Conservation (phyloP, 1,140 invertebrate species). For the Drosophila ambigua region DNA sequence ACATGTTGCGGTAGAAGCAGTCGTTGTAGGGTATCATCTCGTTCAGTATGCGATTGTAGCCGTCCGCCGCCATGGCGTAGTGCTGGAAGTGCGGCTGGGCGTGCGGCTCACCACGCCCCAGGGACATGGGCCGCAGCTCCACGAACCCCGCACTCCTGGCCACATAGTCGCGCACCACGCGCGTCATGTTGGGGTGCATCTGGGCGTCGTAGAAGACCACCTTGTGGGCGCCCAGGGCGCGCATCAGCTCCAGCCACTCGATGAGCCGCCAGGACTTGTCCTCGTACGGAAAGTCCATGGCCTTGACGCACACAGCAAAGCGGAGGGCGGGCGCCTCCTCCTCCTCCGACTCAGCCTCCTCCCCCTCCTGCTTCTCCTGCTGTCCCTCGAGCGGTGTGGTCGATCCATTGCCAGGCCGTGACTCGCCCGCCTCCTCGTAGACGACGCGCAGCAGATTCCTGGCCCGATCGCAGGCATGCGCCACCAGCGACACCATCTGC, state of each 20-base stretch:
- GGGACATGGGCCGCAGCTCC: constrained; percentile 88
- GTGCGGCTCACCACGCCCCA: constrained; percentile 87
- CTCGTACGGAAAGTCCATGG: constrained; percentile 93
- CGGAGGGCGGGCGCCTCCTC: constrained; percentile 84
- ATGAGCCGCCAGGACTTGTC: constrained; percentile 94
- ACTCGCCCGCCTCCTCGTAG: constrained; percentile 85
- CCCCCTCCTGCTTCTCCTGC: too few species aligned
- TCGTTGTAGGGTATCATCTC: constrained; percentile 94
- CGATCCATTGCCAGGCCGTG: background rate
- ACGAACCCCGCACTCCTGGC: constrained; percentile 77
- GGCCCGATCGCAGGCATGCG: constrained; percentile 89
- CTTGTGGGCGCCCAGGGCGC: constrained; percentile 93
- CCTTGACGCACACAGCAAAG: constrained; percentile 97
- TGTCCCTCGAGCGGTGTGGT: background rate
- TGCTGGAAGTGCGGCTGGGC: constrained; percentile 87
- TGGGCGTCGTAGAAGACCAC: constrained; percentile 95
- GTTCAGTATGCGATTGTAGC: constrained; percentile 85
- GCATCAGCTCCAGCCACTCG: constrained; percentile 97
- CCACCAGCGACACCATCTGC: constrained; percentile 92
- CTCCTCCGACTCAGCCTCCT: background rate
- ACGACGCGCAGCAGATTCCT: constrained; percentile 93
- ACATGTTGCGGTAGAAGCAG: constrained; percentile 91
- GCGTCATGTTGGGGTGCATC: constrained; percentile 94
- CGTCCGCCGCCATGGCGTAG: constrained; percentile 78
- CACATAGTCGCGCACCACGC: constrained; percentile 87